Conservation (phyloP, 1,140 invertebrate genomes). For the Drosophila tropicalis region DNA sequence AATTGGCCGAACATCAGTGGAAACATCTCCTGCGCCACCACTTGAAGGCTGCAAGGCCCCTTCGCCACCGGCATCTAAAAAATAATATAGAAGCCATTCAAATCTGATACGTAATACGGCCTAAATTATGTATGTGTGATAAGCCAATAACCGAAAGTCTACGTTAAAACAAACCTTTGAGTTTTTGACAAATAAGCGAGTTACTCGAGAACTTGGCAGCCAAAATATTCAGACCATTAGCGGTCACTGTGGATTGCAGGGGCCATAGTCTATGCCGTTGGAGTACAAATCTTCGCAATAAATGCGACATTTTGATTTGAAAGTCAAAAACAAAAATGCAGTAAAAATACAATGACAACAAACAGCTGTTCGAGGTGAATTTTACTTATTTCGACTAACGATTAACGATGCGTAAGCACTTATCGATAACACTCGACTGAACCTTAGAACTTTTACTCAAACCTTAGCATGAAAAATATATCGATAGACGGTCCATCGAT, state of each 20-base stretch:
- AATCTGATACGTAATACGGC: background rate
- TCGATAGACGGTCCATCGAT: too few species aligned
- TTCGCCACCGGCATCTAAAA: constrained; percentile 18
- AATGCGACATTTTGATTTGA: constrained; percentile 44
- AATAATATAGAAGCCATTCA: background rate
- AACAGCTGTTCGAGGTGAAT: constrained; percentile 49
- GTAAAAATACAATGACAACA: constrained; percentile 19
- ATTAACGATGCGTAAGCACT: too few species aligned
- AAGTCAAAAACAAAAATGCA: constrained; percentile 42
- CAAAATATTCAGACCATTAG: constrained; percentile 36
- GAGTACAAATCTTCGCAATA: constrained; percentile 56
- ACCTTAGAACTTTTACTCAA: too few species aligned
- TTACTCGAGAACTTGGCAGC: constrained; percentile 46
- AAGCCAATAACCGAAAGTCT: constrained; percentile 27
- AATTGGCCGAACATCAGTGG: constrained; percentile 86
- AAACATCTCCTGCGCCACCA: constrained; percentile 66
- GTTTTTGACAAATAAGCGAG: constrained; percentile 28
- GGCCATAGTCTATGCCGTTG: constrained; percentile 47
- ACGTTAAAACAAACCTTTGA: background rate
- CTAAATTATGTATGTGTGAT: background rate
- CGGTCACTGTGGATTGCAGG: background rate
- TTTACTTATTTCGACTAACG: background rate
- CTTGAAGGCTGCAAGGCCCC: constrained; percentile 55
- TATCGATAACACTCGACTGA: too few species aligned
- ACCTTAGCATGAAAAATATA: too few species aligned